Base-by-base conservation (phyloP, 2,888 invertebrate species). In the Strigamia crassipes region DNA sequence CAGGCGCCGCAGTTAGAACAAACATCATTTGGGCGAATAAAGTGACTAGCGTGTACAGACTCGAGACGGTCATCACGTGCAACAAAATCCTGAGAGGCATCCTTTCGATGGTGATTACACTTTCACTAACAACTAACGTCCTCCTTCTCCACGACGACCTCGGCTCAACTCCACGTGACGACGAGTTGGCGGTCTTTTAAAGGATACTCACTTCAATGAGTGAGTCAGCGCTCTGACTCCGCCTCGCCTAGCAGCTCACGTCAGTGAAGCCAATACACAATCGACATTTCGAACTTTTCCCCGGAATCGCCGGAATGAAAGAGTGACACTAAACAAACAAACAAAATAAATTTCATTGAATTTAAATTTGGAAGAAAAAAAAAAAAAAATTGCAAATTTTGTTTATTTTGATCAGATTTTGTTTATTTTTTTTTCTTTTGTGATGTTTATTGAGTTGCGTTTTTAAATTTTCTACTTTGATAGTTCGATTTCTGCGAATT, bases 141-240 rank as follows among this genome's bases (percentile, higher is more conserved):
- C 46, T 66, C 61, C 21, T 66, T 23, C 61, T 66, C 61, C 21
- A n/a, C 61, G 23, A 66, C 61, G 23, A 66, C 61, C 61, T 66
- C 61, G 61, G 21, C 61, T 66, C 61, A 66, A 66, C 61, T 66
- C 61, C 61, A 66, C 61, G 61, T 66, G 61, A 66, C 23, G 61
- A 66, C 9, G 61, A 66, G 61, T 66, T 66, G 61, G 21, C 61
- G 61, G 61, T 15, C 61, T 66, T 66, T 66, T 66, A 66, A 66
- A 66, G 61, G 61, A 66, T 23, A 18, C 61, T 66, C 23, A 18
- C 61, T 66, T 66, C 61, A 66, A 66, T 66, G 61, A 66, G 61
- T 66, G 61, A 66, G 61, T 66, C 61, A 66, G 21, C 61, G 23
- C 15, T 46, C 46, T 46, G 23, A 21, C 61, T 66, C 61, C 61